Evolutionary conservation across 2,797 vertebrate species (phyloP).

Genomic region (Cuculus canorus): DNA sequence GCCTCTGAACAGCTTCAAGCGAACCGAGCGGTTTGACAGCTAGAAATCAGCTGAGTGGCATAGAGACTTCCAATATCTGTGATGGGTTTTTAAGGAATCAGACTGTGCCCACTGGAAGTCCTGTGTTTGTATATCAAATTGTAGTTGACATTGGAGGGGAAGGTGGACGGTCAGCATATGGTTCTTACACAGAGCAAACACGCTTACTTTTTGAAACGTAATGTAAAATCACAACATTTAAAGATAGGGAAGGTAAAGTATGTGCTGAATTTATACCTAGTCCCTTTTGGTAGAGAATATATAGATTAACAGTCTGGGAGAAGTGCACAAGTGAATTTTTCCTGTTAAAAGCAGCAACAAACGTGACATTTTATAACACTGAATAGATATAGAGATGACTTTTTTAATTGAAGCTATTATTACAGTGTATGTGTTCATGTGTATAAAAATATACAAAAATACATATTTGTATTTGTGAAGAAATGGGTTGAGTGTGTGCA

Average conservation of each 20-base stretch:
- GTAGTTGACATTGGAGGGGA: background rate
- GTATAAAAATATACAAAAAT: background rate
- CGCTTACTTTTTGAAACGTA: background rate
- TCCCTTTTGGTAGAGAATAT: background rate
- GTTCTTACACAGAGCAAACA: background rate
- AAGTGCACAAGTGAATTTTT: background rate
- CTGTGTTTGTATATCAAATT: fast-evolving
- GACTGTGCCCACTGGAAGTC: background rate
- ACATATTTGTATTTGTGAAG: background rate
- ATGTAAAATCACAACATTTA: background rate
- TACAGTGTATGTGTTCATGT: background rate
- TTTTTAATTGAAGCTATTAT: background rate
- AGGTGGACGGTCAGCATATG: background rate
- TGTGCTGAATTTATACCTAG: fast-evolving
- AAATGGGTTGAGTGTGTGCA: background rate
- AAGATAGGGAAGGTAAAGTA: background rate
- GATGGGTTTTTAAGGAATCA: background rate
- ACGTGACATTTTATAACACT: background rate
- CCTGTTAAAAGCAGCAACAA: background rate
- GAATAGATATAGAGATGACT: background rate
- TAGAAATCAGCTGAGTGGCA: background rate
- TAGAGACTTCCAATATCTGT: background rate
- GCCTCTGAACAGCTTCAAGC: background rate
- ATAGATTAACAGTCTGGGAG: background rate
- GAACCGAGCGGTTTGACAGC: background rate